A percentile compares a stretch with the other conserved stretches of the same genome.
Conservation (phyloP, 2,797 vertebrate genomes). For the Ara ararauna region DNA sequence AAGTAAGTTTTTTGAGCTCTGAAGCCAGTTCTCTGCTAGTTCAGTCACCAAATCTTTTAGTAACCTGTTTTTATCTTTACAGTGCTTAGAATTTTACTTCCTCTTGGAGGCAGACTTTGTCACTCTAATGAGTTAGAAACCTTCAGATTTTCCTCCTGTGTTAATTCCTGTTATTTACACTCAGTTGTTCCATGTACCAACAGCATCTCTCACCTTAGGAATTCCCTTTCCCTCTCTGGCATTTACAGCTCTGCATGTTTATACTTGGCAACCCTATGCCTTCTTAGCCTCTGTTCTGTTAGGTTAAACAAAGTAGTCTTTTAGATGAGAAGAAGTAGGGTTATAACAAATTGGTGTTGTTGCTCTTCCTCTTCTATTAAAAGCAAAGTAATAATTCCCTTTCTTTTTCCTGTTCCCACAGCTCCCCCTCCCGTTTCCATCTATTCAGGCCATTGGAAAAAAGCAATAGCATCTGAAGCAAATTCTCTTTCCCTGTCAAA, state of each 20-base stretch:
- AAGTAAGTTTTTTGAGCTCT: background rate
- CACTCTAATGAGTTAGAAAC: background rate
- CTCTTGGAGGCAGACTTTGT: background rate
- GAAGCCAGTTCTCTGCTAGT: background rate
- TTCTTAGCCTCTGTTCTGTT: background rate
- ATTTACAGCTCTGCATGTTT: background rate
- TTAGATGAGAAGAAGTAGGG: background rate
- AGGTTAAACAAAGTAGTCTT: background rate
- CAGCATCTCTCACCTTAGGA: background rate
- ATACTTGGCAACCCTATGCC: background rate
- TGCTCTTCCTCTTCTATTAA: background rate
- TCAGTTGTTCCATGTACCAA: background rate
- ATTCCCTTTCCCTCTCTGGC: background rate
- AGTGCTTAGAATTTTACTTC: background rate
- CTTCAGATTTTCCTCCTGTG: background rate
- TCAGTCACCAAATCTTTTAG: background rate
- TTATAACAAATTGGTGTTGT: background rate
- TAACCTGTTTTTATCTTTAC: background rate
- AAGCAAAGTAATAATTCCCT: background rate
- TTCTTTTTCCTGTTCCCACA: constrained; percentile 39
- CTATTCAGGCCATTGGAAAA: background rate
- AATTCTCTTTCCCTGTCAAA: background rate
- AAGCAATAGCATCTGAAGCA: background rate
- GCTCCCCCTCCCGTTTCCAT: constrained; percentile 40
- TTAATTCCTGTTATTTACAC: background rate